These are phyloP conservation scores for Elegia similella DNA, from an alignment of 2,888 invertebrate genomes.

Conservation along the genomic window DNA sequence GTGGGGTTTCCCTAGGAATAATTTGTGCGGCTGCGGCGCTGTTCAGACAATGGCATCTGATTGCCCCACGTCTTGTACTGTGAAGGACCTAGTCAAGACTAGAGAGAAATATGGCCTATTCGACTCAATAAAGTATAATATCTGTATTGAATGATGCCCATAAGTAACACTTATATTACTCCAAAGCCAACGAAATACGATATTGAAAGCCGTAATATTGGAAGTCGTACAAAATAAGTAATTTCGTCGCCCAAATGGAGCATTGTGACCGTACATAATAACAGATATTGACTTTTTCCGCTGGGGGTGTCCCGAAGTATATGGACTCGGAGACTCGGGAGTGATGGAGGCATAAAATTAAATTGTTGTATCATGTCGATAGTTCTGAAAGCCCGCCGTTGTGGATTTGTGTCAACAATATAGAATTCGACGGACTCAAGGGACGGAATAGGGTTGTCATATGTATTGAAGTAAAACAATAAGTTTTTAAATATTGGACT, in stretches of 20 bases:
- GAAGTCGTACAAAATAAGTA: conserved; percentile 9
- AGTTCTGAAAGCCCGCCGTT: conserved; percentile 29
- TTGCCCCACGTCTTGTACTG: too few relatives aligned
- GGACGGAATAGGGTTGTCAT: conserved; percentile 20
- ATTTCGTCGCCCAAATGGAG: conserved; percentile 7
- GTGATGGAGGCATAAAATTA: conserved; percentile 15
- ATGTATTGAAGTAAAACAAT: neutral
- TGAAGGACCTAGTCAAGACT: too few relatives aligned
- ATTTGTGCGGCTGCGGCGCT: too few relatives aligned
- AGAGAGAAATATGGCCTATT: too few relatives aligned
- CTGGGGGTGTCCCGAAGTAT: conserved; percentile 12
- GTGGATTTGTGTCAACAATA: conserved; percentile 45
- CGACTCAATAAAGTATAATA: too few relatives aligned
- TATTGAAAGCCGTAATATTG: neutral
- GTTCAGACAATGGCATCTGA: too few relatives aligned
- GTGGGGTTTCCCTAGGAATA: too few relatives aligned
- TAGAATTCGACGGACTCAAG: conserved; percentile 39
- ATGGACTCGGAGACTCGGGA: neutral
- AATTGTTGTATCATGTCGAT: conserved; percentile 16
- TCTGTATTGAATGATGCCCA: neutral
- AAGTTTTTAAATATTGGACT: too few relatives aligned
- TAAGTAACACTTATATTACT: neutral
- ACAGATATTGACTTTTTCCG: conserved; percentile 10
- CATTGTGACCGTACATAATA: conserved; percentile 14
- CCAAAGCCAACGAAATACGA: neutral